Conservation (phyloP, 2,888 invertebrate species). For the Aporophyla lueneburgensis region DNA sequence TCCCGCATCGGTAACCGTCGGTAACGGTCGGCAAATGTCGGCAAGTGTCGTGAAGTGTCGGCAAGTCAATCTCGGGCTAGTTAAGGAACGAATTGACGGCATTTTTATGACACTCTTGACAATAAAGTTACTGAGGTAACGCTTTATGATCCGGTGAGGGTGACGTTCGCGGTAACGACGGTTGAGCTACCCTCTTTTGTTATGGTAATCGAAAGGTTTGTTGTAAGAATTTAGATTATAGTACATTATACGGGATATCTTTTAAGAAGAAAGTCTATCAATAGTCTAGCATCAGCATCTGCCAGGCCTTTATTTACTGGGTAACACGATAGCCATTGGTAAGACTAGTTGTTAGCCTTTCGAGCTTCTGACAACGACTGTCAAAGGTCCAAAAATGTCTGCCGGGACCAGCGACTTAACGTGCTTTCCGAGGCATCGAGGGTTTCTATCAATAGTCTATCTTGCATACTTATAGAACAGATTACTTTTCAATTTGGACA, state of each 20-base stretch:
- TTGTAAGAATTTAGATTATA: background rate
- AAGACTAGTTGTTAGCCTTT: too few species aligned
- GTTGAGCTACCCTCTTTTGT: constrained; percentile 1
- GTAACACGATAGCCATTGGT: too few species aligned
- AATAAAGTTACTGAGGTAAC: constrained; percentile 79
- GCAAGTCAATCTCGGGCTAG: constrained; percentile 78
- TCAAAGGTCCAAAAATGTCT: too few species aligned
- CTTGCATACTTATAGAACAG: background rate
- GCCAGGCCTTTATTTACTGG: too few species aligned
- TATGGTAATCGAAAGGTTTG: background rate
- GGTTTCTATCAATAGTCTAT: background rate
- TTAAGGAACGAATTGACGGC: constrained; percentile 82
- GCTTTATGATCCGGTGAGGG: constrained; percentile 73
- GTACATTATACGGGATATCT: too few species aligned
- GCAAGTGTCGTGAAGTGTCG: constrained; percentile 25
- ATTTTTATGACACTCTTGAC: constrained; percentile 82
- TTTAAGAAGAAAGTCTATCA: background rate
- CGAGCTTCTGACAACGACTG: too few species aligned
- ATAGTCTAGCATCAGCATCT: too few species aligned
- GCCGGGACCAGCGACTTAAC: too few species aligned
- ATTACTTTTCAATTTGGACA: background rate
- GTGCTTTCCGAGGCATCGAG: too few species aligned
- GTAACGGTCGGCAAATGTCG: background rate
- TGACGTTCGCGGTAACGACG: constrained; percentile 38
- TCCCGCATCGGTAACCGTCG: constrained; percentile 56